These are phyloP conservation scores for Mustela lutreola DNA, from an alignment of 2,113 vertebrate species.

Conservation along the genomic window DNA sequence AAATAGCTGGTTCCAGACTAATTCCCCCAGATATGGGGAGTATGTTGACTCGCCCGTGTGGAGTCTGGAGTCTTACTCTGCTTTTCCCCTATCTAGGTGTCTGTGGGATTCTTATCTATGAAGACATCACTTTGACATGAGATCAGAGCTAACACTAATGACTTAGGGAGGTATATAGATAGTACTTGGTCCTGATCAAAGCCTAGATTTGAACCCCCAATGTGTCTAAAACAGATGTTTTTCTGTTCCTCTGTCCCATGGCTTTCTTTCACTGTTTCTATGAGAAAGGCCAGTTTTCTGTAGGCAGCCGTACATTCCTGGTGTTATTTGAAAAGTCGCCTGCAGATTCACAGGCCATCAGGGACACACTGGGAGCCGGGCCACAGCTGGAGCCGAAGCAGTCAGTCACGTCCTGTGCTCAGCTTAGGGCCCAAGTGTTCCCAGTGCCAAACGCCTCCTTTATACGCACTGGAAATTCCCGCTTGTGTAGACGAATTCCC, in stretches of 20 bases:
- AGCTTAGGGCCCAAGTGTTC: neutral
- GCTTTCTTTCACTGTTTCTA: neutral
- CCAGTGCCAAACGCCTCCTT: accelerated
- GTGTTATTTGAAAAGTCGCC: neutral
- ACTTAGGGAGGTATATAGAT: neutral
- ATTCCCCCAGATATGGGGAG: neutral
- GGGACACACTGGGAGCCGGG: neutral
- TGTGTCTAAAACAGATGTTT: constrained; percentile 22
- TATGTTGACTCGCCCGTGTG: neutral
- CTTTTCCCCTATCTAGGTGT: neutral
- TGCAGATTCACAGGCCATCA: accelerated
- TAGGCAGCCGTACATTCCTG: neutral
- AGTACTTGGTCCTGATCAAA: neutral
- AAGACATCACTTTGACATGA: neutral
- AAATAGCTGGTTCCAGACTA: neutral
- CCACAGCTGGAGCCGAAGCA: neutral
- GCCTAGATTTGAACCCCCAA: neutral
- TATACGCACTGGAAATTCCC: neutral
- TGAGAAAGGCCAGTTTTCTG: neutral
- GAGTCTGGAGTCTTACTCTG: neutral
- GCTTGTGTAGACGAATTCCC: neutral
- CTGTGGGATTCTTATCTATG: neutral
- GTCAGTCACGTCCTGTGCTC: neutral
- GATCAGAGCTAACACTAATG: too few species aligned
- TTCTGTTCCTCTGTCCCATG: neutral